Percentiles rank a stretch among this genome's conserved stretches.
phyloP scores from a whole-genome alignment of 2,797 vertebrate genomes.

The Heteromormyrus szaboi region DNA sequence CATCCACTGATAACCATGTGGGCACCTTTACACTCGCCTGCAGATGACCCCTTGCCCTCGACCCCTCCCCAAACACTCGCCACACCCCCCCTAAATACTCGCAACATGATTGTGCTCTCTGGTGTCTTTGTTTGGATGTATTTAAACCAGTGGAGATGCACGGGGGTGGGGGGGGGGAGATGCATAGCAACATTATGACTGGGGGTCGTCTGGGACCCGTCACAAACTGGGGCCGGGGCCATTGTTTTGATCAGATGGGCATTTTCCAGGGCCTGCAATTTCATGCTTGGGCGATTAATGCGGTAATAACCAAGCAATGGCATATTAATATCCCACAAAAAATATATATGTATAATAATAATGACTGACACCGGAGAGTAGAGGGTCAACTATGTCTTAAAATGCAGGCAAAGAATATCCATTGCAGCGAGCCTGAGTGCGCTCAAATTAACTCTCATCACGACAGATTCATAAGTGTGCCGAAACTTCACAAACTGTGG shows the following conservation, averaged over 20 bases:
- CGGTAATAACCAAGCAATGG: slow-evolving; percentile 44
- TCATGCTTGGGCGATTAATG: slow-evolving; percentile 37
- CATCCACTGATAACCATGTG: background rate
- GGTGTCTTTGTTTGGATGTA: background rate
- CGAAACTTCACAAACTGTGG: background rate
- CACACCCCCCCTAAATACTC: background rate
- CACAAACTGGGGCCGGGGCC: slow-evolving; percentile 27
- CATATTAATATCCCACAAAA: slow-evolving; percentile 36
- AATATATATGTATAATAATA: slow-evolving; percentile 13
- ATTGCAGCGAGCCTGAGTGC: background rate
- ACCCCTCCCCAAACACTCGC: background rate
- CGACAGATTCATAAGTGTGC: background rate
- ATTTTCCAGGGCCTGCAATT: slow-evolving; percentile 47
- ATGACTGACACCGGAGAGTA: slow-evolving; percentile 40
- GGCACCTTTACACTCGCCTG: background rate
- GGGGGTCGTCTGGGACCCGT: background rate
- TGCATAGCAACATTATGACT: slow-evolving; percentile 7
- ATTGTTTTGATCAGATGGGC: slow-evolving; percentile 33
- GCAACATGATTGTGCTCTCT: background rate
- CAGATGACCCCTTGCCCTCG: background rate
- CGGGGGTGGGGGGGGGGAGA: background rate
- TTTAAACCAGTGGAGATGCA: background rate
- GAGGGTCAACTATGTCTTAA: slow-evolving; percentile 30
- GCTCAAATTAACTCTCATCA: background rate
- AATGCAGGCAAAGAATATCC: background rate